Percentiles rank a stretch among this genome's conserved stretches.
phyloP scores from a whole-genome alignment of 2,113 vertebrate genomes.

The Tupaia tana region DNA sequence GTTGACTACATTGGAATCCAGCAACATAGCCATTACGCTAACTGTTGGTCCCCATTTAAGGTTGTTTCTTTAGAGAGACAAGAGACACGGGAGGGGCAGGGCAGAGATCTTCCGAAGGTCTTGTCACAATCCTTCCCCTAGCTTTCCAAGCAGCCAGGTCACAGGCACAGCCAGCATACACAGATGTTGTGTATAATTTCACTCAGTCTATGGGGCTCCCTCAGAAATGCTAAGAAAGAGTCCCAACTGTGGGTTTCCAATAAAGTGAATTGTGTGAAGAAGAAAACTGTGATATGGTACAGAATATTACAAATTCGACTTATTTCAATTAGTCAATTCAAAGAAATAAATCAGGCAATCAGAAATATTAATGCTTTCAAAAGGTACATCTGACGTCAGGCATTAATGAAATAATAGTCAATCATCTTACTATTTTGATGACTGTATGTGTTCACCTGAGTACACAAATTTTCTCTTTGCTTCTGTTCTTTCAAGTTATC shows the following conservation, averaged over 20 bases:
- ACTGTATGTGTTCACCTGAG: neutral
- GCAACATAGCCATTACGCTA: too few species aligned
- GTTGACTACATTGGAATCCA: too few species aligned
- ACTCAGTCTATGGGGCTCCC: neutral
- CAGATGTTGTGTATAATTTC: neutral
- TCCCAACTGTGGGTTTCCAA: neutral
- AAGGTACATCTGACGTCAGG: too few species aligned
- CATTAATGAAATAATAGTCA: too few species aligned
- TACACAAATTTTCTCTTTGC: neutral
- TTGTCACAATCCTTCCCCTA: too few species aligned
- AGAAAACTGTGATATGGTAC: neutral
- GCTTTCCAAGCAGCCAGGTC: too few species aligned
- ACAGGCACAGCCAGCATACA: too few species aligned
- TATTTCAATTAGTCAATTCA: neutral
- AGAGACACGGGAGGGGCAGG: too few species aligned
- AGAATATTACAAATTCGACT: neutral
- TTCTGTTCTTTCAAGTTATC: neutral
- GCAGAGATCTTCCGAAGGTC: too few species aligned
- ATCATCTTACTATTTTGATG: neutral
- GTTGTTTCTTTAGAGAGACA: too few species aligned
- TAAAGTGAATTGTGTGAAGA: neutral
- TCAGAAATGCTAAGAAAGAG: neutral
- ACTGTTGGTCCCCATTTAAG: too few species aligned
- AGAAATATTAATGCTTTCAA: neutral
- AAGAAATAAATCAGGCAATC: neutral